Base-by-base conservation (phyloP, 2,113 vertebrate genomes). In the Channa argus region DNA sequence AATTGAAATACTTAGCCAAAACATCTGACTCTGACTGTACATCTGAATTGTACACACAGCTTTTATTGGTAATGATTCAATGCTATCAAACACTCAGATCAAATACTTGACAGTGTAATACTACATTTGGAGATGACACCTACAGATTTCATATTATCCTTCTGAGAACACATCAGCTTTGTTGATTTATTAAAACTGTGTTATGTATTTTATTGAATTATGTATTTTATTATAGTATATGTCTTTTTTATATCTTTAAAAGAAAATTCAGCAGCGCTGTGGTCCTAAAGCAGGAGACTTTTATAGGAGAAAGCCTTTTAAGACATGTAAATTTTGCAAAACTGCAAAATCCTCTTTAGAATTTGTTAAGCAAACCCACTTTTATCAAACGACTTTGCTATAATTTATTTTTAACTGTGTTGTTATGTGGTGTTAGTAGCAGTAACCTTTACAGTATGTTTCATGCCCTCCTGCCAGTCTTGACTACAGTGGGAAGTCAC, bases 1-100 rank as follows among this genome's bases (percentile, higher is more conserved):
- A 67, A 24, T 3, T 54, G 14, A 60, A 54, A 59, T 59, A 46
- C 7, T 15, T 12, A 56, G 47, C 44, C 58, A 64, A 69, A 74
- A 71, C 46, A 55, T 66, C 34, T 76, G 36, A 50, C 49, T 61
- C 60, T 24, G 24, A 24, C 24, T 24, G 24, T 24, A 53, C 43
- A 41, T 24, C 24, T 24, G 24, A 55, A 15, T 37, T 0, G 4
- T 24, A 37, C 34, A 10, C 34, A 10, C 1, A 2, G 58, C n/a
- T 49, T 47, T 36, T 51, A 36, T 12, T 65, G 62, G 5, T 74
- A 56, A 56, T 82, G 67, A 82, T 24, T 77, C 49, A 71, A 1
- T 37, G 43, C 62, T 39, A 50, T 71, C 62, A 41, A 33, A 71
- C 66, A 50, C 44, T 59, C 58, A 72, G 51, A 47, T 63, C 12